Base-by-base conservation (phyloP, 2,888 invertebrate species). In the Zaprionus lineosus region DNA sequence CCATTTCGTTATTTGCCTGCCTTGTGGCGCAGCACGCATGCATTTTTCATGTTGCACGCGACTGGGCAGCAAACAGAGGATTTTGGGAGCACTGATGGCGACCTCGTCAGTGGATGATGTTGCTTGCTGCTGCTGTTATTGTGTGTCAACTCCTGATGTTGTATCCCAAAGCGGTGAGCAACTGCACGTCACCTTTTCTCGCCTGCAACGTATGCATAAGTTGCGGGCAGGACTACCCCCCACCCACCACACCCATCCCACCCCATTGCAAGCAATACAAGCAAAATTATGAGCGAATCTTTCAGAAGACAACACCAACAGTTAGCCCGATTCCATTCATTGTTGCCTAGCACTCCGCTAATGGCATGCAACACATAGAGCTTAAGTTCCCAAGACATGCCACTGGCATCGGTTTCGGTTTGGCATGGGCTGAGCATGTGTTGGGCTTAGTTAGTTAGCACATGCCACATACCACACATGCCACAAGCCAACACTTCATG, bases 141-240 rank as follows among this genome's bases (percentile, higher is more conserved):
- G n/a, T 39, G n/a, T 16, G 8, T 7, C 31, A 34, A 43, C 47
- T 31, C 34, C 29, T 36, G 8, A 15, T 18, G 6, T 16, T 56
- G 7, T 9, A 50, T 47, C 44, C 51, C 19, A 47, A 28, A 39
- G 43, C 59, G 29, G 18, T 37, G 15, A 55, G 71, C 64, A 48
- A 8, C 47, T 52, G 68, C 58, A 47, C 46, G 55, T 53, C 37
- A 44, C 31, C 56, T 29, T 57, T 53, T 60, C 74, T 59, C 61
- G 62, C 43, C 34, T 67, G n/a, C 61, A 70, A 65, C 67, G 64
- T 36, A 53, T 75, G 78, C 75, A 77, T 78, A 74, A 74, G 74
- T 66, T 73, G 73, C 65, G 70, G 67, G 52, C 59, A 58, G 41
- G 26, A 15, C 28, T 33, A 7, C 9, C 29, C 33, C n/a, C n/a